These are phyloP conservation scores for Drosophila obscura DNA, from an alignment of 1,140 invertebrate species.

Conservation along the genomic window DNA sequence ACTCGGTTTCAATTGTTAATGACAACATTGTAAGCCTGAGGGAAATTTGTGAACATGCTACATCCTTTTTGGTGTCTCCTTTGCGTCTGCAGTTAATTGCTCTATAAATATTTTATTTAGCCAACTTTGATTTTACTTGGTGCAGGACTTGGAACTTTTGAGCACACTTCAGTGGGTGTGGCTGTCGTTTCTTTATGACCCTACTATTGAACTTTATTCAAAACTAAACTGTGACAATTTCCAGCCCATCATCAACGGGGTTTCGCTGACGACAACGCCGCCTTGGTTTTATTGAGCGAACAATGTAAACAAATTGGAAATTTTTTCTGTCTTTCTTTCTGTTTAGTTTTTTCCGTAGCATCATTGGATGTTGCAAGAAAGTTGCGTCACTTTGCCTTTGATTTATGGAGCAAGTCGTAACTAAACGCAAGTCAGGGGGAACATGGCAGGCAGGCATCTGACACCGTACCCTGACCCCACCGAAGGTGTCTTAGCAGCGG, in stretches of 20 bases:
- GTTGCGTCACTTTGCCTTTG: conserved; percentile 60
- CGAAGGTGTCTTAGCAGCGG: conserved; percentile 17
- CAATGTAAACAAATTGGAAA: conserved; percentile 50
- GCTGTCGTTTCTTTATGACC: conserved; percentile 6
- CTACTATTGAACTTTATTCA: conserved; percentile 37
- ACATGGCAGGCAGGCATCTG: background rate
- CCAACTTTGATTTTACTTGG: conserved; percentile 32
- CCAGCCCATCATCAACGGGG: conserved; percentile 28
- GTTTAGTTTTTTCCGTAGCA: conserved; percentile 41
- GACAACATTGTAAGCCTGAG: conserved; percentile 27
- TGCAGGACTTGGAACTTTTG: conserved; percentile 51
- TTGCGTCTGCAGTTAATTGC: conserved; percentile 50
- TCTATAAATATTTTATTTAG: conserved; percentile 61
- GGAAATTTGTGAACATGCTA: conserved; percentile 36
- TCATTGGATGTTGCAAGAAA: conserved; percentile 37
- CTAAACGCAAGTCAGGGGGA: background rate
- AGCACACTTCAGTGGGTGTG: conserved; percentile 7
- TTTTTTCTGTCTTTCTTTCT: conserved; percentile 20
- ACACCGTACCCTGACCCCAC: conserved; percentile 8
- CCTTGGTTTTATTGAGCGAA: conserved; percentile 64
- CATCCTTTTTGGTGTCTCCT: conserved; percentile 20
- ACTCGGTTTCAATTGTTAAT: conserved; percentile 28
- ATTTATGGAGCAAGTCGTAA: conserved; percentile 44
- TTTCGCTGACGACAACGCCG: conserved; percentile 19
- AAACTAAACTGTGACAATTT: conserved; percentile 49